A percentile compares a stretch with the other conserved stretches of the same genome.
phyloP scores from a whole-genome alignment of 35 echinoderm and acorn worm species.

The Heliocidaris erythrogramma region DNA sequence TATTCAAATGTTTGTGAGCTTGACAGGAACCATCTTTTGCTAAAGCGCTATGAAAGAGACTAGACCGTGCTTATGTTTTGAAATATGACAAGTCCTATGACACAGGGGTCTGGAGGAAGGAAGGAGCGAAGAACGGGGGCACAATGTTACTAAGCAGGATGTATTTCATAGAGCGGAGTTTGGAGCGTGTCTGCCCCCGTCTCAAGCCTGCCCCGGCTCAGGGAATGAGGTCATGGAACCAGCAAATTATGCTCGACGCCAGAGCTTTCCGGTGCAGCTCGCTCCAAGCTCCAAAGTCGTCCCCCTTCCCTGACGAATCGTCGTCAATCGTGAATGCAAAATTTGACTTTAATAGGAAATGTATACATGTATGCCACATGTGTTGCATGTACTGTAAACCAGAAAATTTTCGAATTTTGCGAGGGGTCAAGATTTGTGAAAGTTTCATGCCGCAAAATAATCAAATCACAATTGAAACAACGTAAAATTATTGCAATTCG shows the following conservation, averaged over 20 bases:
- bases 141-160: constrained; percentile 7
- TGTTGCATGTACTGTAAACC: no score
- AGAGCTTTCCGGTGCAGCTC: constrained; percentile 19
- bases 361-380: no score
- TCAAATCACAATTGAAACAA: no score
- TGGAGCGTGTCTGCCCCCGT: neutral
- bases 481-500: no score
- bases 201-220: neutral
- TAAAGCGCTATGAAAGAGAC: neutral
- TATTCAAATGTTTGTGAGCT: neutral
- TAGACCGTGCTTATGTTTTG: neutral
- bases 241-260: constrained; percentile 9
- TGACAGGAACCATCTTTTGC: neutral
- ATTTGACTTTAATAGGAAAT: no score
- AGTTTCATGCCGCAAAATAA: no score
- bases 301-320: neutral
- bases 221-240: constrained; percentile 5
- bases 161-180: neutral
- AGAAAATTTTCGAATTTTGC: no score
- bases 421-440: no score
- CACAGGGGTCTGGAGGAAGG: neutral
- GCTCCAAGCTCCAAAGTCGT: neutral
- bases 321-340: no score
- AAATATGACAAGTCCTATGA: neutral
- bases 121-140: constrained; percentile 6